Evolutionary conservation across 2,113 vertebrate genomes (phyloP).

Genomic region (Rissa tridactyla): DNA sequence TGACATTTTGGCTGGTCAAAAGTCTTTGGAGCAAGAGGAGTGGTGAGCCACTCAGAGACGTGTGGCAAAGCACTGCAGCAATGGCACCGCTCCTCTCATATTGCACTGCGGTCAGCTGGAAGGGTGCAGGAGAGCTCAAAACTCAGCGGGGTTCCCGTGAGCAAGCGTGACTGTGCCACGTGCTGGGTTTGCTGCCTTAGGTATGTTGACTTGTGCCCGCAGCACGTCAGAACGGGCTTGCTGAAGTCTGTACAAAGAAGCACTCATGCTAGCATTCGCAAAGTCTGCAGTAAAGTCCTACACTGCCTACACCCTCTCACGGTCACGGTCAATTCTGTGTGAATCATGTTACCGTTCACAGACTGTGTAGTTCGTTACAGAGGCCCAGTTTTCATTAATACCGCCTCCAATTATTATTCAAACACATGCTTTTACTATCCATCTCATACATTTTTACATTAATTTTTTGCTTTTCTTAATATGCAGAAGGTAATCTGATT

Average conservation of each 20-base stretch:
- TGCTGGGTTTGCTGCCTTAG: background rate
- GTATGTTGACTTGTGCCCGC: background rate
- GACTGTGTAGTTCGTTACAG: background rate
- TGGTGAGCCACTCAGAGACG: background rate
- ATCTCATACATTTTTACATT: background rate
- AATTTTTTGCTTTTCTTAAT: background rate
- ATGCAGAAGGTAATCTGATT: background rate
- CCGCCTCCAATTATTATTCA: background rate
- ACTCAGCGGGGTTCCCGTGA: background rate
- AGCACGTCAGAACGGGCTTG: background rate
- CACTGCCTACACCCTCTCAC: background rate
- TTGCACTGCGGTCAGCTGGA: background rate
- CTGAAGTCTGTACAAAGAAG: background rate
- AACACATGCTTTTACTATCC: background rate
- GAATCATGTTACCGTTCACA: background rate
- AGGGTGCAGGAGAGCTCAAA: background rate
- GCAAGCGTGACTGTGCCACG: accelerated
- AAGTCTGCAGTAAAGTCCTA: background rate
- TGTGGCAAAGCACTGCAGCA: background rate
- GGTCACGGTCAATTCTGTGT: background rate
- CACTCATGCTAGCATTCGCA: background rate
- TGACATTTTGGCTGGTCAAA: background rate
- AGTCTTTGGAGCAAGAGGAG: background rate
- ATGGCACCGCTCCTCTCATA: accelerated
- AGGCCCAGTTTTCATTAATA: background rate